Evolutionary conservation across 2,113 vertebrate genomes (phyloP).

Genomic region (Xenopus laevis): DNA sequence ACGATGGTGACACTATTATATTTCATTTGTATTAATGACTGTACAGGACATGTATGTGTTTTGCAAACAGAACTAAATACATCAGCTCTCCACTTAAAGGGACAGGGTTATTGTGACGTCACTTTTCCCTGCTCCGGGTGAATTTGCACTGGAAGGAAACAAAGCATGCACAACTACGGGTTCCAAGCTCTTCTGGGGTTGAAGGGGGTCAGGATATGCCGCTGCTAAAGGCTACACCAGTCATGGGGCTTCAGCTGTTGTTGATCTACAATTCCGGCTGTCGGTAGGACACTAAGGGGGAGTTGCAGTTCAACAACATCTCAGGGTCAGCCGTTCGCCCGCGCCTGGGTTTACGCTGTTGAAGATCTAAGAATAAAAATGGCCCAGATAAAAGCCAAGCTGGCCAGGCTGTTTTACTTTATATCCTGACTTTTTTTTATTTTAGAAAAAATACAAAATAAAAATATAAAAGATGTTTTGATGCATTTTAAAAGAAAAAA

Average conservation of each 20-base stretch:
- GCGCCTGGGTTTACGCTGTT: constrained; percentile 3
- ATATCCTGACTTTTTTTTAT: constrained; percentile 37
- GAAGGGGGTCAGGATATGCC: constrained; percentile 14
- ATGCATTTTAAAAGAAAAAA: constrained; percentile 43
- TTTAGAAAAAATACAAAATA: constrained; percentile 39
- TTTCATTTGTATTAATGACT: too few relatives aligned
- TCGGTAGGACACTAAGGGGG: too few relatives aligned
- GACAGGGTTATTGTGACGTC: constrained; percentile 15
- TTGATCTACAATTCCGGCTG: too few relatives aligned
- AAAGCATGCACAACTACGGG: not conserved
- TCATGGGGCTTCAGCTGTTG: too few relatives aligned
- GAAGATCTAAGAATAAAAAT: constrained; percentile 26
- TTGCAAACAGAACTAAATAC: constrained; percentile 4
- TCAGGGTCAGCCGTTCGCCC: too few relatives aligned
- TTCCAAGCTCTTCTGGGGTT: constrained; percentile 19
- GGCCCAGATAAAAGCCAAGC: constrained; percentile 38
- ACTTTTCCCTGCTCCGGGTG: not conserved
- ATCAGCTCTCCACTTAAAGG: constrained; percentile 41
- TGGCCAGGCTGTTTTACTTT: constrained; percentile 34
- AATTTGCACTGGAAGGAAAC: not conserved
- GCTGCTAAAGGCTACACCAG: constrained; percentile 6
- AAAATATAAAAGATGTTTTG: constrained; percentile 43
- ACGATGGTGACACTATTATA: too few relatives aligned
- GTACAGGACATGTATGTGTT: not conserved
- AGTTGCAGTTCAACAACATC: too few relatives aligned